Conservation (phyloP, 2,797 vertebrate genomes). For the Pithecia hirsuta region DNA sequence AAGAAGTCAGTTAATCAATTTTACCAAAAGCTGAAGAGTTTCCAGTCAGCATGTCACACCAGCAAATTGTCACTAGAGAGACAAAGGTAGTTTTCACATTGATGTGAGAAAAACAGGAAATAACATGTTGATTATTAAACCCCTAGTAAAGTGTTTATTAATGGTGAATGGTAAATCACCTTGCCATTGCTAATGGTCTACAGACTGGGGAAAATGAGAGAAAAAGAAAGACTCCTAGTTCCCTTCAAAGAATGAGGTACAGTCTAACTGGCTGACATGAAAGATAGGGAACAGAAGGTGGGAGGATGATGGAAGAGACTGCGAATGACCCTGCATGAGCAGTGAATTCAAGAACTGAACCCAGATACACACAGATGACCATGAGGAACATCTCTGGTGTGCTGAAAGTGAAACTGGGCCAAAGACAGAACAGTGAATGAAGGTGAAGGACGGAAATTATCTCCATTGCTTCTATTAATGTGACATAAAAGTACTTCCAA, state of each 20-base stretch:
- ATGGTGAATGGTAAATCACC: neutral
- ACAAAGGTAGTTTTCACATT: slow-evolving; percentile 17
- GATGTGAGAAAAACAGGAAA: slow-evolving; percentile 59
- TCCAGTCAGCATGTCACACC: neutral
- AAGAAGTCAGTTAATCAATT: neutral
- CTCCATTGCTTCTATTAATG: neutral
- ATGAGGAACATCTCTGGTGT: neutral
- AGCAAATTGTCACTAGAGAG: neutral
- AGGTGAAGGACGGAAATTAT: neutral
- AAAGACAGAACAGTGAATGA: neutral
- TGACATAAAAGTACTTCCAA: neutral
- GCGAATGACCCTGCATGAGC: too few relatives aligned
- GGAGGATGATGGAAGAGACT: neutral
- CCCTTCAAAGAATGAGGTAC: neutral
- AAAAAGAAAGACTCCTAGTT: neutral
- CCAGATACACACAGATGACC: neutral
- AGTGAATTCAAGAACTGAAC: neutral
- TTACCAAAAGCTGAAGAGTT: slow-evolving; percentile 22
- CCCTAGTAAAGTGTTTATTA: neutral
- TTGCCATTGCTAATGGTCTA: neutral
- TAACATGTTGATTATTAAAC: slow-evolving; percentile 43
- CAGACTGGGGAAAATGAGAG: neutral
- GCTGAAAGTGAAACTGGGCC: neutral
- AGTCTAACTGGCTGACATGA: neutral
- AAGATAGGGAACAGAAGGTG: neutral